These are phyloP conservation scores for Melanotaenia parkinsoni DNA, from an alignment of 2,797 vertebrate species.

Conservation along the genomic window DNA sequence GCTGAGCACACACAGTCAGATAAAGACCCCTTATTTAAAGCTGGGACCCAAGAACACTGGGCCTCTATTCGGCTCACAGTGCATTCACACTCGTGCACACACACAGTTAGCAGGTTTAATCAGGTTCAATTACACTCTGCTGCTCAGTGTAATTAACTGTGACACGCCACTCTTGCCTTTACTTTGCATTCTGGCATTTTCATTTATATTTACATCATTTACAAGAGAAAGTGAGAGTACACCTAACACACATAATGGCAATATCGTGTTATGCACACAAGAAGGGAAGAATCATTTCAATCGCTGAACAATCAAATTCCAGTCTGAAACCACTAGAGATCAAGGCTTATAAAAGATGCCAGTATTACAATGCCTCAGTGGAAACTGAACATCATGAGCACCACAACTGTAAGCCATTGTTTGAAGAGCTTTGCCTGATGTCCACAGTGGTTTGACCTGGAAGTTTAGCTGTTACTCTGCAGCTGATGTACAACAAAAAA, in stretches of 20 bases:
- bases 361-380: not conserved
- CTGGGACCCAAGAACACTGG: constrained; percentile 71
- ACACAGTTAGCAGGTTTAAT: constrained; percentile 66
- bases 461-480: no score
- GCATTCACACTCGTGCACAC: constrained; percentile 39
- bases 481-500: no score
- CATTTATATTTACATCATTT: constrained; percentile 49
- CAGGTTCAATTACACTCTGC: constrained; percentile 68
- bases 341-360: not conserved
- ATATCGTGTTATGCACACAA: not conserved
- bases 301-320: not conserved
- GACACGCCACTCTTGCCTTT: constrained; percentile 58
- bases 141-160: constrained; percentile 65
- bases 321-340: not conserved
- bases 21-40: constrained; percentile 76
- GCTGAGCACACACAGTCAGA: constrained; percentile 51
- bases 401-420: no score
- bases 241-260: constrained; percentile 3
- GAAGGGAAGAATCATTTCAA: not conserved
- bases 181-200: constrained; percentile 71
- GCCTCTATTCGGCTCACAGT: constrained; percentile 70
- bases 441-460: no score
- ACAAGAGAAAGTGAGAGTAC: constrained; percentile 30
- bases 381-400: not conserved
- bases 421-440: not conserved